These are phyloP conservation scores for Epicauta chinensis DNA, from an alignment of 1,140 invertebrate genomes.

Conservation along the genomic window DNA sequence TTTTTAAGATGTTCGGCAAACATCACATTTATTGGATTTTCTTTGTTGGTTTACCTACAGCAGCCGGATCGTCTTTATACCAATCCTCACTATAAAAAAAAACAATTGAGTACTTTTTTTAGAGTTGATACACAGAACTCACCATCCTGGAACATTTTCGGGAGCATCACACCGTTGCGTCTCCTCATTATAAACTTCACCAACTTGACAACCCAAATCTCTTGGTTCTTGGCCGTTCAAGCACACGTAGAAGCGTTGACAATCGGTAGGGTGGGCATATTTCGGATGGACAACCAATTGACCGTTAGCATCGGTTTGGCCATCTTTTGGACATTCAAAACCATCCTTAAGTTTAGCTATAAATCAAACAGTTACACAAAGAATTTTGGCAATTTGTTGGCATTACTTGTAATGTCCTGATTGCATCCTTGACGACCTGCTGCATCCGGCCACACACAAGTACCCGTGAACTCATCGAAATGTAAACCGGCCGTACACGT, in stretches of 20 bases:
- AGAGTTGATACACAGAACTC: conserved; percentile 38
- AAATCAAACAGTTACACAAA: conserved; percentile 4
- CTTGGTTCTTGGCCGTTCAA: conserved; percentile 78
- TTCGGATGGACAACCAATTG: conserved; percentile 77
- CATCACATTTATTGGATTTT: conserved; percentile 16
- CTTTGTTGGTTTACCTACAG: conserved; percentile 29
- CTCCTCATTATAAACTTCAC: conserved; percentile 81
- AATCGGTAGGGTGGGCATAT: conserved; percentile 77
- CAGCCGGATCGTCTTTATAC: conserved; percentile 64
- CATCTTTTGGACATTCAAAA: conserved; percentile 73
- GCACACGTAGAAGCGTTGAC: conserved; percentile 86
- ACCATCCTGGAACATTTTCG: conserved; percentile 85
- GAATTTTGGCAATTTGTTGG: background rate
- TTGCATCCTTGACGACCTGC: conserved; percentile 69
- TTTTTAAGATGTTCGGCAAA: too few species aligned
- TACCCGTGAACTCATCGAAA: conserved; percentile 80
- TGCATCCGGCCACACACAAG: conserved; percentile 81
- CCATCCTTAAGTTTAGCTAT: conserved; percentile 67
- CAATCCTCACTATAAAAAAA: conserved; percentile 68
- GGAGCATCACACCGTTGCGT: conserved; percentile 75
- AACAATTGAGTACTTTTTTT: background rate
- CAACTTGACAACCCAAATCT: conserved; percentile 75
- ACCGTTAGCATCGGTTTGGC: conserved; percentile 59
- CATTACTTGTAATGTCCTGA: conserved; percentile 37
- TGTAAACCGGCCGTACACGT: conserved; percentile 79